These are phyloP conservation scores for Trachelus tabidus DNA, from an alignment of 2,888 invertebrate genomes.

Conservation along the genomic window DNA sequence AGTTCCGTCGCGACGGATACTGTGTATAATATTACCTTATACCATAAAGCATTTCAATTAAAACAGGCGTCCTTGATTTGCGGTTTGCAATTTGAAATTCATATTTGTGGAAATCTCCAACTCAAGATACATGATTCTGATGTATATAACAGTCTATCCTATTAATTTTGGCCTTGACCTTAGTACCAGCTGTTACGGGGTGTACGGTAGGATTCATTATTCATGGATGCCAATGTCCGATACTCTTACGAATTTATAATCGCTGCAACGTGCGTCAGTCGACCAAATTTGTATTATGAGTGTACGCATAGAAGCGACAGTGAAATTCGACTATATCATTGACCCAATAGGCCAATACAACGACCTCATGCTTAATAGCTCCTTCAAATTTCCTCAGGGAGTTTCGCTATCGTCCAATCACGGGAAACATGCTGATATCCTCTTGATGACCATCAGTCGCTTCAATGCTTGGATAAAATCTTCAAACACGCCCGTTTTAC, in stretches of 20 bases:
- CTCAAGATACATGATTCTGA: background rate
- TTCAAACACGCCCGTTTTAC: background rate
- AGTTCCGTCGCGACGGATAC: background rate
- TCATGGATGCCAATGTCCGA: conserved; percentile 26
- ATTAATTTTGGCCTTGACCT: background rate
- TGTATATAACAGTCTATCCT: background rate
- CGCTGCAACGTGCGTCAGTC: conserved; percentile 31
- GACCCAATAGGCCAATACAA: background rate
- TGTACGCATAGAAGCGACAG: background rate
- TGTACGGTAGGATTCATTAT: conserved; percentile 27
- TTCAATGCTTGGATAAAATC: background rate
- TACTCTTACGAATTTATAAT: conserved; percentile 34
- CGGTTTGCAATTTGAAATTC: conserved; percentile 1
- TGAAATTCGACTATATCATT: background rate
- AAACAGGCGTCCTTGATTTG: background rate
- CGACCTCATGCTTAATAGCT: background rate
- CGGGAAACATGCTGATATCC: background rate
- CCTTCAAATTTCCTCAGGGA: background rate
- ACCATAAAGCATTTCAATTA: background rate
- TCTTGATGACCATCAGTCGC: background rate
- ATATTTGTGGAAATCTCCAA: background rate
- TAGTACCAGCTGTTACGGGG: background rate
- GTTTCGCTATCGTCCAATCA: background rate
- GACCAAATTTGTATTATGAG: conserved; percentile 24
- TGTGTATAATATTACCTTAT: background rate